These are phyloP conservation scores for Siniperca knerii DNA, from an alignment of 2,113 vertebrate genomes.

Conservation along the genomic window DNA sequence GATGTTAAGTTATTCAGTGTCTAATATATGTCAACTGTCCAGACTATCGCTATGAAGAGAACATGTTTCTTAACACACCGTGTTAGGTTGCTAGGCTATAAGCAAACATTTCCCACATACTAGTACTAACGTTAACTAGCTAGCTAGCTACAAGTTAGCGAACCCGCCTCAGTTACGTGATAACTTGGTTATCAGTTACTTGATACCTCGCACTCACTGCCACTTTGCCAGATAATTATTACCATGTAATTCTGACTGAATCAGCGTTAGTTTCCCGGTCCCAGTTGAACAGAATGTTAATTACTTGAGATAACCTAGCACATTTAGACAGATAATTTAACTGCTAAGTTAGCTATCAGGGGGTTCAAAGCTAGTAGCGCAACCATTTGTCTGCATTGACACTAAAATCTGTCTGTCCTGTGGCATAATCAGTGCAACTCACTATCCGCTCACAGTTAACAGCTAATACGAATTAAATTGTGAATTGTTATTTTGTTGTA, in stretches of 20 bases:
- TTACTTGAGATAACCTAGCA: background rate
- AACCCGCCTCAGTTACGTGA: constrained; percentile 37
- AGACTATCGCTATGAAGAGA: fast-evolving
- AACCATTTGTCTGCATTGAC: constrained; percentile 43
- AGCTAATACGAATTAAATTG: too few relatives aligned
- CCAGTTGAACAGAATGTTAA: background rate
- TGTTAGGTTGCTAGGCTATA: background rate
- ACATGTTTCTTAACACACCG: fast-evolving
- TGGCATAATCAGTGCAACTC: background rate
- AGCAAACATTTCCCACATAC: background rate
- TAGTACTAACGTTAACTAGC: constrained; percentile 15
- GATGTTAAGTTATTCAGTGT: background rate
- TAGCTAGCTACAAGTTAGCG: constrained; percentile 56
- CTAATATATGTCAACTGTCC: background rate
- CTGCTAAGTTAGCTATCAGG: background rate
- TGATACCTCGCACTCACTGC: fast-evolving
- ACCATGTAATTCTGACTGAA: background rate
- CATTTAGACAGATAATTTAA: background rate
- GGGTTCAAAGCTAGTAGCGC: constrained; percentile 20
- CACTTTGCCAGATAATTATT: too few relatives aligned
- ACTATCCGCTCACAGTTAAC: too few relatives aligned
- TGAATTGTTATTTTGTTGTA: background rate
- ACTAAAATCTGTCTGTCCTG: background rate
- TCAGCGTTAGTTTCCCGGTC: too few relatives aligned
- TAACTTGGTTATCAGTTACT: constrained; percentile 38